phyloP scores from a whole-genome alignment of 2,888 invertebrate genomes.

The Parelbella ahira region DNA sequence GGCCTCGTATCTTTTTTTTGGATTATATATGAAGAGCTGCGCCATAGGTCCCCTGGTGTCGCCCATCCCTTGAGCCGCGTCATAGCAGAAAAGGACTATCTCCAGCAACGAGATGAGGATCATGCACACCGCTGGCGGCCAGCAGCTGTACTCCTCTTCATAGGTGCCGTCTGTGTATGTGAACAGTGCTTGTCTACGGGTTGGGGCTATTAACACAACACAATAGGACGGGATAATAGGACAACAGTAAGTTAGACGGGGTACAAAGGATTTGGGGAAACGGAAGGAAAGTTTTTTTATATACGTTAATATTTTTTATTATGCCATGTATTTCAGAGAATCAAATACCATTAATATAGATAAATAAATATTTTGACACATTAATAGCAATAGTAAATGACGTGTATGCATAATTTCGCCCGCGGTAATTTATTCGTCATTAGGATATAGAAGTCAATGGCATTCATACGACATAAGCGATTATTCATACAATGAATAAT shows the following conservation, averaged over 20 bases:
- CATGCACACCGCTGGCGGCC: conserved; percentile 96
- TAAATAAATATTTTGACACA: no score
- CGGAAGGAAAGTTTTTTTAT: no score
- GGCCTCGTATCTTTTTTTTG: conserved; percentile 89
- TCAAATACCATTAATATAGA: no score
- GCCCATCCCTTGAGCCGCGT: conserved; percentile 68
- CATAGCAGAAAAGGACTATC: conserved; percentile 85
- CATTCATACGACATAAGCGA: conserved; percentile 6
- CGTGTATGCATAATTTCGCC: conserved; percentile 3
- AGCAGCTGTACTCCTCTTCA: conserved; percentile 95
- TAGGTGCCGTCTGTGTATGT: conserved; percentile 87
- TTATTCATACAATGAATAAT: conserved; percentile 23
- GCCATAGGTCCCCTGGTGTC: conserved; percentile 88
- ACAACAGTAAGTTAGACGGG: conserved; percentile 16
- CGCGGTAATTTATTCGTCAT: conserved; percentile 2
- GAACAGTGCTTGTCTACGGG: conserved; percentile 59
- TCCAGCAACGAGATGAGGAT: conserved; percentile 92
- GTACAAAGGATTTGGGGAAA: conserved; percentile 2
- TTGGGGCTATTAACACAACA: conserved; percentile 53
- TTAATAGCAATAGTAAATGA: no score
- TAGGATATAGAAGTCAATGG: conserved; percentile 14
- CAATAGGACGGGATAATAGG: conserved; percentile 38
- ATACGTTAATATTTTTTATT: no score
- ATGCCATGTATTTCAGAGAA: no score
- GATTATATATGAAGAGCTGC: conserved; percentile 92